Percentiles rank a stretch among this genome's conserved stretches.
Conservation (phyloP, 2,113 vertebrate species). For the Saiga tatarica region DNA sequence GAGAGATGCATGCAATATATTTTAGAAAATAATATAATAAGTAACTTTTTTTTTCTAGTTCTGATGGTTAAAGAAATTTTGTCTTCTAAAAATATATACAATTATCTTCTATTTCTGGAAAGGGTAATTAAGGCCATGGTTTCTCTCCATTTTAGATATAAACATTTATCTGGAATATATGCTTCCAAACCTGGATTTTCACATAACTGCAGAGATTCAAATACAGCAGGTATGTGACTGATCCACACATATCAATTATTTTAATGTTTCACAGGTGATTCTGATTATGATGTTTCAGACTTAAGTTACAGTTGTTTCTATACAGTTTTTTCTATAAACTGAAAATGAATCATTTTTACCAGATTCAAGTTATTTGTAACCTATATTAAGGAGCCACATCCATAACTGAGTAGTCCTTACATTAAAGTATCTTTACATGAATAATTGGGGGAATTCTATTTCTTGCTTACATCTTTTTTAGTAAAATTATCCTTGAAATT, state of each 20-base stretch:
- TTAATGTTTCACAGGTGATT: not conserved
- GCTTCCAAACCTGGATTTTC: not conserved
- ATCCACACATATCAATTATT: not conserved
- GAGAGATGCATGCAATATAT: not conserved
- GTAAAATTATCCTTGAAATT: not conserved
- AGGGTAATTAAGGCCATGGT: not conserved
- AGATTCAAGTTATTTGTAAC: not conserved
- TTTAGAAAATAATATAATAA: not conserved
- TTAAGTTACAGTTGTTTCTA: not conserved
- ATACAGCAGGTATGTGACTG: not conserved
- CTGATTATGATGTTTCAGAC: not conserved
- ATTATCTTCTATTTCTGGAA: not conserved
- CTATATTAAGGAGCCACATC: not conserved
- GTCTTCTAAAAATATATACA: not conserved
- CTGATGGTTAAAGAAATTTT: not conserved
- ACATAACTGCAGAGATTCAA: not conserved
- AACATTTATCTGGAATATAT: not conserved
- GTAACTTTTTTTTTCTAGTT: not conserved
- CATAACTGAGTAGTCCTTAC: not conserved
- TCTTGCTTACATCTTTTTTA: not conserved
- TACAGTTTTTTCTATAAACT: not conserved
- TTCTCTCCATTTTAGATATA: not conserved
- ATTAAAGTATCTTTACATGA: not conserved
- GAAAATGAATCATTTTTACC: not conserved
- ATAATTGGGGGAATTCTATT: not conserved